These are phyloP conservation scores for Harpagus bidentatus DNA, from an alignment of 2,113 vertebrate genomes.

Conservation along the genomic window DNA sequence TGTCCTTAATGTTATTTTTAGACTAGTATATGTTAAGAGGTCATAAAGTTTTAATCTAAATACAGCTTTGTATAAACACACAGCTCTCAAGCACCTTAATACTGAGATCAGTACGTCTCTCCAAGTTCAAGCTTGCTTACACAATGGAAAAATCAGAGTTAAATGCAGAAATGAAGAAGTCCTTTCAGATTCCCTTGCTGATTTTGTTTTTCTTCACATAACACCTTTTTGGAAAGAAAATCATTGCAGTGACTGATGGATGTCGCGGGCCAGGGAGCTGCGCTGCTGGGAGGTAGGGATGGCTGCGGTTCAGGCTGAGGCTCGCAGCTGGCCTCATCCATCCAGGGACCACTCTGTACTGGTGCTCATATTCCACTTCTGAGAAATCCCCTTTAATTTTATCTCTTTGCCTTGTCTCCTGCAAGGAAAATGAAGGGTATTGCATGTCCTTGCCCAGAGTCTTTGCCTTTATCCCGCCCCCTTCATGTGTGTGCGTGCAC, in stretches of 20 bases:
- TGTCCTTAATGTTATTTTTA: constrained; percentile 61
- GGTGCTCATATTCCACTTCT: neutral
- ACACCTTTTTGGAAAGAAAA: neutral
- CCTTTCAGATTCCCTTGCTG: neutral
- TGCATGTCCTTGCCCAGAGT: neutral
- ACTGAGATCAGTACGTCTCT: neutral
- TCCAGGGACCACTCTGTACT: neutral
- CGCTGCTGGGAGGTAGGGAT: neutral
- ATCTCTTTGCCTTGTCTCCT: neutral
- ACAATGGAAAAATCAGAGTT: constrained; percentile 14
- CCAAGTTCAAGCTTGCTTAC: neutral
- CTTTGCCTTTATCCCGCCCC: neutral
- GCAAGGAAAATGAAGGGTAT: neutral
- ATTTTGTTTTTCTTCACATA: neutral
- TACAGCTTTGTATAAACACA: constrained; percentile 21
- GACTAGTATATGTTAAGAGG: constrained; percentile 31
- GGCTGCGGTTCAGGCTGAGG: neutral
- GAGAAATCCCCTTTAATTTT: constrained; percentile 13
- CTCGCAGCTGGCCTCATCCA: neutral
- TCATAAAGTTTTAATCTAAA: constrained; percentile 56
- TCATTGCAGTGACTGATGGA: neutral
- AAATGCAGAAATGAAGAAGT: neutral
- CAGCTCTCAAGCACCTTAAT: constrained; percentile 4
- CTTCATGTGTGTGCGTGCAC: neutral
- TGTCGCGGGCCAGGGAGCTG: neutral